Conservation (phyloP, 2,113 vertebrate genomes). For the Mustela lutreola region DNA sequence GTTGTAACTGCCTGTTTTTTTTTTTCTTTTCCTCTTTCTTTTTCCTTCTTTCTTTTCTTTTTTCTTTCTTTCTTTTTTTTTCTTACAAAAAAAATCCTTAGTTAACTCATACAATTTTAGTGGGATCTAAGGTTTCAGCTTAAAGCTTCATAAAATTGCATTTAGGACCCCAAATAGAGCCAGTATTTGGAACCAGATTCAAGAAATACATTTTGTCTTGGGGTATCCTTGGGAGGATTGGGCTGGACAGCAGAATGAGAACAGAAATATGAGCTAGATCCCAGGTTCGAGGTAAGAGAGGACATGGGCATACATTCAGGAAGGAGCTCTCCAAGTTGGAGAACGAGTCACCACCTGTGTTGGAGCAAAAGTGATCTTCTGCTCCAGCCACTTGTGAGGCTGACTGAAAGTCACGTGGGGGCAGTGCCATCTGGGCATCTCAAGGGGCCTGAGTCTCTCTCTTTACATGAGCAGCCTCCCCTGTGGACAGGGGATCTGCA, state of each 20-base stretch:
- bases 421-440: background rate
- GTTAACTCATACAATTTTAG: conserved; percentile 52
- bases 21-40: background rate
- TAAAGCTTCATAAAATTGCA: background rate
- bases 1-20: background rate
- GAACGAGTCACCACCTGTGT: accelerated
- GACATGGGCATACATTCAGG: accelerated
- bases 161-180: background rate
- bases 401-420: background rate
- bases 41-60: too few relatives aligned
- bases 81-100: background rate
- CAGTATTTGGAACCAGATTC: conserved; percentile 21
- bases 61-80: background rate
- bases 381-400: accelerated
- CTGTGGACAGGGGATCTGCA: too few relatives aligned
- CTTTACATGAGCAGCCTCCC: background rate
- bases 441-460: background rate
- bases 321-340: background rate
- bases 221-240: background rate
- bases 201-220: background rate
- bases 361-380: background rate
- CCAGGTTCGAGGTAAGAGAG: background rate
- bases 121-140: background rate
- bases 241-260: background rate
- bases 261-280: background rate